phyloP scores from a whole-genome alignment of 2,113 vertebrate genomes.

The Lepus timidus region DNA sequence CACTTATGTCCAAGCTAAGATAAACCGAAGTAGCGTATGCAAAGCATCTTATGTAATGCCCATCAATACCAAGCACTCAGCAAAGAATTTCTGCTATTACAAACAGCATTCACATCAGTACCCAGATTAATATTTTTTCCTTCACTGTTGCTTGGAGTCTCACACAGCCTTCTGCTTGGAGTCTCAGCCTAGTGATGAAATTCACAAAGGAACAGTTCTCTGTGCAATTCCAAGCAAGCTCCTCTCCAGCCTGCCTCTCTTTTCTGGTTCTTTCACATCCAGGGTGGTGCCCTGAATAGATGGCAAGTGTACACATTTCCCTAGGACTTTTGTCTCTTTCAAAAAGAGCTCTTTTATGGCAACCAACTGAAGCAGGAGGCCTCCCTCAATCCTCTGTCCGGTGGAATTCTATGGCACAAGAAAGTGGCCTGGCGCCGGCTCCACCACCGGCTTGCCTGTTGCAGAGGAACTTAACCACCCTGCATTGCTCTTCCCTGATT shows the following conservation, averaged over 20 bases:
- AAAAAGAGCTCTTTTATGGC: not conserved
- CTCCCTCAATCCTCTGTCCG: not conserved
- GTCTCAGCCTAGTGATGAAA: not conserved
- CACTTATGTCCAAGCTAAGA: not conserved
- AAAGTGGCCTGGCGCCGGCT: conserved; percentile 46
- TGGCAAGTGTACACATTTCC: not conserved
- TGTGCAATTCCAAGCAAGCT: not conserved
- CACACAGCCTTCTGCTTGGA: not conserved
- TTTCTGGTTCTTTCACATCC: not conserved
- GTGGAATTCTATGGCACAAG: rapidly evolving
- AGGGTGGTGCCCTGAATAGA: not conserved
- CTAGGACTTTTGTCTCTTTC: not conserved
- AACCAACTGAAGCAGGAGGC: not conserved
- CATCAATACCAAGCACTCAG: not conserved
- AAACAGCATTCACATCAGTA: not conserved
- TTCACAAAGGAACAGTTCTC: not conserved
- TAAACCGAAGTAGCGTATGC: not conserved
- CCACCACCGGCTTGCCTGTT: conserved; percentile 53
- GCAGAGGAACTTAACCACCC: conserved; percentile 75
- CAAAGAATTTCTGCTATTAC: not conserved
- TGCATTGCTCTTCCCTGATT: conserved; percentile 74
- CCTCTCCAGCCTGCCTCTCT: not conserved
- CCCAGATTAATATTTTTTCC: not conserved
- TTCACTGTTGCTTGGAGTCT: not conserved
- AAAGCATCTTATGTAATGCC: not conserved